phyloP scores from a whole-genome alignment of 1,140 invertebrate species.

The Catajapyx aquilonaris region DNA sequence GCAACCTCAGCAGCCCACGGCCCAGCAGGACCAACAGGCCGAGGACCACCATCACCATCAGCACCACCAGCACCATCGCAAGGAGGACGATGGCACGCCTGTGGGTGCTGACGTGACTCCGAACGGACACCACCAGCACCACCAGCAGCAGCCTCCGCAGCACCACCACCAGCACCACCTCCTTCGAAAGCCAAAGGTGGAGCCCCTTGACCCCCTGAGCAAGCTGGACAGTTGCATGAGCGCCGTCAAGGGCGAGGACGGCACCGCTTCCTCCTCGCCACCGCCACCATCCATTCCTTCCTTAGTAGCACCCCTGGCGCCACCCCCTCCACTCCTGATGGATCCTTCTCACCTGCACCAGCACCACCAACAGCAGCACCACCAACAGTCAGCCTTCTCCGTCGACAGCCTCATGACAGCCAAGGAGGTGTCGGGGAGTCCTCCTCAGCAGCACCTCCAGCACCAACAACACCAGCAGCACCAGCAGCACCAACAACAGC shows the following conservation, averaged over 20 bases:
- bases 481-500: background rate
- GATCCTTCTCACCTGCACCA: constrained; percentile 14
- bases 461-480: background rate
- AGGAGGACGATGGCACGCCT: constrained; percentile 2
- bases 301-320: constrained; percentile 22
- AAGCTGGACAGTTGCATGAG: constrained; percentile 9
- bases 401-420: constrained; percentile 30
- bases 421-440: background rate
- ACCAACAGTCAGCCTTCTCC: constrained; percentile 24
- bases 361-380: constrained; percentile 13
- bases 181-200: constrained; percentile 37
- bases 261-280: constrained; percentile 15
- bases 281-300: constrained; percentile 24
- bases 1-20: constrained; percentile 14
- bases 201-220: constrained; percentile 29
- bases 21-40: constrained; percentile 18
- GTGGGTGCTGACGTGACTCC: background rate
- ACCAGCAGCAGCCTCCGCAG: background rate
- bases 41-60: constrained; percentile 20
- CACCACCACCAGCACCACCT: constrained; percentile 11
- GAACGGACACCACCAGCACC: background rate
- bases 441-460: background rate
- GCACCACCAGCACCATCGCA: constrained; percentile 17
- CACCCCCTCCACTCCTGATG: constrained; percentile 11
- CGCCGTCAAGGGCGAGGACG: constrained; percentile 20